phyloP scores from a whole-genome alignment of 2,113 vertebrate species.

The Hydrolagus affinis region DNA sequence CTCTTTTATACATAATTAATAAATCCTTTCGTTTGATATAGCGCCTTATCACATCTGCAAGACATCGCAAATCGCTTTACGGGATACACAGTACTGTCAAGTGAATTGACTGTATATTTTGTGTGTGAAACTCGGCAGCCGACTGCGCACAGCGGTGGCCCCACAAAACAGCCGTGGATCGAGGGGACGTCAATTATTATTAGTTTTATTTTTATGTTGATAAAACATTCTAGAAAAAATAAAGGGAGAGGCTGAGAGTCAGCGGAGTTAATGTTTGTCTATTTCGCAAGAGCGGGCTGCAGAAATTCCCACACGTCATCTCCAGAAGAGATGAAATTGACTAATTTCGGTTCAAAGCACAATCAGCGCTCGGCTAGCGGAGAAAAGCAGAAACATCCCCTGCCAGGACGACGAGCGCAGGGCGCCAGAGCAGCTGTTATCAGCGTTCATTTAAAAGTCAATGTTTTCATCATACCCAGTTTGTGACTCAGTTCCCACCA shows the following conservation, averaged over 20 bases:
- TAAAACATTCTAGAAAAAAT: not conserved
- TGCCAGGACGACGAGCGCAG: not conserved
- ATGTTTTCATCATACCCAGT: not conserved
- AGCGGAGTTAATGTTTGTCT: not conserved
- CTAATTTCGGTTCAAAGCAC: not conserved
- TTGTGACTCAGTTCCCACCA: not conserved
- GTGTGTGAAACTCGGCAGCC: too few relatives aligned
- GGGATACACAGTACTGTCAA: too few relatives aligned
- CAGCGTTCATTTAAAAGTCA: not conserved
- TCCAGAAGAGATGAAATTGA: not conserved
- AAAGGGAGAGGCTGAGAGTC: not conserved
- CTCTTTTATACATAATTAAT: too few relatives aligned
- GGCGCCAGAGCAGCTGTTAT: not conserved
- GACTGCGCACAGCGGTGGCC: too few relatives aligned
- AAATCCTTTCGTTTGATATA: too few relatives aligned
- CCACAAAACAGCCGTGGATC: not conserved
- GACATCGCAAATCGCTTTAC: too few relatives aligned
- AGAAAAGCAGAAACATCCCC: not conserved
- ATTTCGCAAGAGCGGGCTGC: not conserved
- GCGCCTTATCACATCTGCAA: too few relatives aligned
- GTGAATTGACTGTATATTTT: too few relatives aligned
- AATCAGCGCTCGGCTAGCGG: not conserved
- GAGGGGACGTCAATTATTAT: not conserved
- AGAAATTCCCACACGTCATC: not conserved
- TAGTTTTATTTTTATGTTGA: not conserved